phyloP scores from a whole-genome alignment of 2,113 vertebrate species.

The Microcebus jonahi region DNA sequence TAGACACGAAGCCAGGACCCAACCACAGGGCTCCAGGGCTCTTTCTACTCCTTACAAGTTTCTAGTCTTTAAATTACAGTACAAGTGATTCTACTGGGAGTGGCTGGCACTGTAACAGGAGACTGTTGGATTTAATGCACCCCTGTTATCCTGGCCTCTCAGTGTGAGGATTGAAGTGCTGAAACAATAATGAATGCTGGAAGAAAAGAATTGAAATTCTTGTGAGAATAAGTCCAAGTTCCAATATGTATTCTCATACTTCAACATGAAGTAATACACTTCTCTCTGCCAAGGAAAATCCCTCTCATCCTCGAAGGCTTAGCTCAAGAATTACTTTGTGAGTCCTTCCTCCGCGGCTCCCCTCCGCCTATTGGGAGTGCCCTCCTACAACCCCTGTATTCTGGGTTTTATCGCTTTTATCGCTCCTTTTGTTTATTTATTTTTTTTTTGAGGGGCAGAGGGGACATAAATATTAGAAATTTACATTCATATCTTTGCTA shows the following conservation, averaged over 20 bases:
- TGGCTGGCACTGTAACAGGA: neutral
- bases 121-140: neutral
- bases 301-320: neutral
- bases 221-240: neutral
- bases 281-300: slow-evolving; percentile 20
- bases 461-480: neutral
- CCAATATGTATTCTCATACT: neutral
- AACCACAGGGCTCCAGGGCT: neutral
- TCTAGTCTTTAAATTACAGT: neutral
- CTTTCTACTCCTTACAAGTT: no score
- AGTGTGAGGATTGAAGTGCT: neutral
- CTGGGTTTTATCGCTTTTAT: neutral
- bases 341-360: rapidly evolving
- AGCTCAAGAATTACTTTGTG: neutral
- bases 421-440: neutral
- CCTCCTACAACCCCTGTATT: no score
- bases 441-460: neutral
- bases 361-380: rapidly evolving
- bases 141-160: neutral
- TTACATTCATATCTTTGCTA: neutral
- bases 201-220: neutral
- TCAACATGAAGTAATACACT: slow-evolving; percentile 25
- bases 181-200: neutral
- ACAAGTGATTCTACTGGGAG: neutral
- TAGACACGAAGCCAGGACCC: neutral